These are phyloP conservation scores for Cephus runcator DNA, from an alignment of 2,888 invertebrate genomes.

Conservation along the genomic window DNA sequence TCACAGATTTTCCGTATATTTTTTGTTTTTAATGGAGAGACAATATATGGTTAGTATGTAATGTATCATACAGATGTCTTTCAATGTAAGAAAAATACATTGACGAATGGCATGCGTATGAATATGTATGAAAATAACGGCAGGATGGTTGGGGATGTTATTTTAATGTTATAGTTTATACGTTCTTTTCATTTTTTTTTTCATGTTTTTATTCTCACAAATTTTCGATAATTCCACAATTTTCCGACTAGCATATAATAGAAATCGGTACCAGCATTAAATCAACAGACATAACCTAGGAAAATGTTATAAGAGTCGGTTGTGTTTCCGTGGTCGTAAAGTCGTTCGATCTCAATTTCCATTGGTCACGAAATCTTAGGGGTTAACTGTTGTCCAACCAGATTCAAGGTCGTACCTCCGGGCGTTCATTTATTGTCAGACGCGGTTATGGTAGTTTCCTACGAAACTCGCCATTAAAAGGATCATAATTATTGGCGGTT, in stretches of 20 bases:
- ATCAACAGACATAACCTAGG: neutral
- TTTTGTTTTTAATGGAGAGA: neutral
- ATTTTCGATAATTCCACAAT: neutral
- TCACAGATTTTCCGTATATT: neutral
- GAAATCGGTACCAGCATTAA: neutral
- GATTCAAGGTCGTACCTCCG: neutral
- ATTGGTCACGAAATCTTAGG: neutral
- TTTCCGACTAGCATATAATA: neutral
- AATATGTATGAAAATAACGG: neutral
- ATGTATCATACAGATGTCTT: neutral
- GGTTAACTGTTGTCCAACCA: neutral
- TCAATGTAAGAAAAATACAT: neutral
- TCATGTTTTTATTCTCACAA: neutral
- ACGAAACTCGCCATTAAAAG: slow-evolving; percentile 33
- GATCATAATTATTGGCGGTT: slow-evolving; percentile 35
- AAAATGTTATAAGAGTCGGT: neutral
- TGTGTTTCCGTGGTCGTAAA: neutral
- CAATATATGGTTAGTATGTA: neutral
- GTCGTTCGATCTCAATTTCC: neutral
- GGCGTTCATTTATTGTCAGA: neutral
- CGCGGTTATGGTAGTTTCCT: slow-evolving; percentile 10
- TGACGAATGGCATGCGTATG: neutral
- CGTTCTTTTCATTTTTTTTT: neutral
- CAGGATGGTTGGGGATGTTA: neutral
- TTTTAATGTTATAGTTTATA: neutral